Evolutionary conservation across 2,888 invertebrate genomes (phyloP), one percentile per base, ranked within the genome.

Genomic region (Sinodicranocentrus sp.): DNA sequence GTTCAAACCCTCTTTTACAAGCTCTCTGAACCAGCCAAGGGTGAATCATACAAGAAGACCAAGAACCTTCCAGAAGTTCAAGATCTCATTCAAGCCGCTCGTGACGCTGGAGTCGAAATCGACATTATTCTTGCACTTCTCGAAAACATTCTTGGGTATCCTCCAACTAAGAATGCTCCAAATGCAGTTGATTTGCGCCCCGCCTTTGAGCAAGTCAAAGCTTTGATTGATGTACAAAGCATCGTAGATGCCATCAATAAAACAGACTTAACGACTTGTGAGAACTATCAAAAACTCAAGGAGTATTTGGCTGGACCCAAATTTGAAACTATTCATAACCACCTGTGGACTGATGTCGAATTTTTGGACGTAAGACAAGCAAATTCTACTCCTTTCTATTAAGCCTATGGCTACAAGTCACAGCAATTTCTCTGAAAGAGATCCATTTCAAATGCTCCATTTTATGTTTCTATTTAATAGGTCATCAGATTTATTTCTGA

Each of bases 291-390:
- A 8, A 8, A 13, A 17, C 8, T 67, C n/a, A 25, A 33, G 43
- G 79, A 71, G 0, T 72, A 73, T 19, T 57, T 67, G 73, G n/a
- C 25, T 0, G 54, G 73, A 2, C n/a, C 39, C 2, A 44, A 43
- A 5, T 82, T 73, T 23, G 28, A 15, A 19, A 57, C 25, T 15
- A 67, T 82, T 28, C 82, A 82, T 23, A 23, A 67, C 10, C 73
- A 73, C 26, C 0, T 82, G n/a, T 82, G 82, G 82, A 33, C 2
- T 23, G 13, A 73, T 28, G 43, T 0, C 15, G 82, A 67, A 33
- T 67, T 71, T 19, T 1, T n/a, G 10, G 67, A 73, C n/a, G 82
- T 82, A 59, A 82, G 73, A n/a, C n/a, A n/a, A n/a, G n/a, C n/a
- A n/a, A n/a, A n/a, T n/a, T n/a, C n/a, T n/a, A n/a, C n/a, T n/a